A percentile compares a stretch with the other conserved stretches of the same genome.
These are phyloP conservation scores for Eriocheir sinensis DNA, from an alignment of 1,140 invertebrate genomes.

Conservation along the genomic window DNA sequence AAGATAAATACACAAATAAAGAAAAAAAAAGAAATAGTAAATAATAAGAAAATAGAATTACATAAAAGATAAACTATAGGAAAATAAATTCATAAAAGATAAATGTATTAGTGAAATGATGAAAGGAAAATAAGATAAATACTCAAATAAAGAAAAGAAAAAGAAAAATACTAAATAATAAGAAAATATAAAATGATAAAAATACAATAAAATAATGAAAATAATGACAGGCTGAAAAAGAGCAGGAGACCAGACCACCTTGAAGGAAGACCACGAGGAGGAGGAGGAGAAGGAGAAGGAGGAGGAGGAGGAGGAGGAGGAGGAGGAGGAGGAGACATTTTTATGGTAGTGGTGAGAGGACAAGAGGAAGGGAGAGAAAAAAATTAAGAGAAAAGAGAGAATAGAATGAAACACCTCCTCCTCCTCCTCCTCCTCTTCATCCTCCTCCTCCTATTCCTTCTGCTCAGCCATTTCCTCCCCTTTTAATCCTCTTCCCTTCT, in stretches of 20 bases:
- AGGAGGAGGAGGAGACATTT: conserved; percentile 13
- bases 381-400: too few relatives aligned
- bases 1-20: background rate
- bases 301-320: conserved; percentile 18
- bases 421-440: conserved; percentile 21
- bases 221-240: background rate
- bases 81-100: too few relatives aligned
- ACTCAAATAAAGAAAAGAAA: background rate
- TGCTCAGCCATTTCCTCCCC: background rate
- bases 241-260: background rate
- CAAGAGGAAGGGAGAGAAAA: too few relatives aligned
- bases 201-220: background rate
- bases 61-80: too few relatives aligned
- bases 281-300: background rate
- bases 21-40: background rate
- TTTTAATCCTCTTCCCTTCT: background rate
- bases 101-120: too few relatives aligned
- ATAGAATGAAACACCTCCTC: background rate
- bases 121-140: too few relatives aligned
- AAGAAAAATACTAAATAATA: background rate
- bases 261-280: background rate
- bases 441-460: background rate
- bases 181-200: too few relatives aligned
- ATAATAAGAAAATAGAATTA: background rate
- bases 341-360: background rate